phyloP scores from a whole-genome alignment of 1,140 invertebrate genomes.

The Octopus sinensis region DNA sequence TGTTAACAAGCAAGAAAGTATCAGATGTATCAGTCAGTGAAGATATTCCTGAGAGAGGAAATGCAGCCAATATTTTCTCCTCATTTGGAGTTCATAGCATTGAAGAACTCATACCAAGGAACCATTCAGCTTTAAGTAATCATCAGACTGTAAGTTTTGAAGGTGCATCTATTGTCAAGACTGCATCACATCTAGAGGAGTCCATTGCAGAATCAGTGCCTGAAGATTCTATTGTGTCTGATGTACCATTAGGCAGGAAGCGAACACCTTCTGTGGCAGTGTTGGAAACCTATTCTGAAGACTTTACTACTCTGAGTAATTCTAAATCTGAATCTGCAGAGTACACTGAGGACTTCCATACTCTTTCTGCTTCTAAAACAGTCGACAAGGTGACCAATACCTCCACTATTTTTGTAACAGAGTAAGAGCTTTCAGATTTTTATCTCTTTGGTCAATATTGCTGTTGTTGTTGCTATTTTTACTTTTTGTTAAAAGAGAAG shows the following conservation, averaged over 20 bases:
- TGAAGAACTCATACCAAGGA: constrained; percentile 34
- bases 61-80: constrained; percentile 30
- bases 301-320: constrained; percentile 17
- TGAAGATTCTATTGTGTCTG: constrained; percentile 3
- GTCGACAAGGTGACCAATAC: too few species aligned
- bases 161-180: constrained; percentile 27
- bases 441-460: too few species aligned
- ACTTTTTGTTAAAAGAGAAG: too few species aligned
- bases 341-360: constrained; percentile 31
- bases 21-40: too few species aligned
- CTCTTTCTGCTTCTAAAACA: constrained; percentile 18
- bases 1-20: too few species aligned
- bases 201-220: constrained; percentile 20
- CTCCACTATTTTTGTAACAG: too few species aligned
- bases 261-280: background rate
- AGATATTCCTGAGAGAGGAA: constrained; percentile 6
- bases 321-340: constrained; percentile 27
- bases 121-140: constrained; percentile 14
- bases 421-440: too few species aligned
- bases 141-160: constrained; percentile 18
- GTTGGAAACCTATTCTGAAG: background rate
- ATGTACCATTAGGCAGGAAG: background rate
- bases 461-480: too few species aligned
- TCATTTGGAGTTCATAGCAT: constrained; percentile 34
- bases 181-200: constrained; percentile 23